Conservation (phyloP, 2,797 vertebrate species). For the Sebastes oblongus region DNA sequence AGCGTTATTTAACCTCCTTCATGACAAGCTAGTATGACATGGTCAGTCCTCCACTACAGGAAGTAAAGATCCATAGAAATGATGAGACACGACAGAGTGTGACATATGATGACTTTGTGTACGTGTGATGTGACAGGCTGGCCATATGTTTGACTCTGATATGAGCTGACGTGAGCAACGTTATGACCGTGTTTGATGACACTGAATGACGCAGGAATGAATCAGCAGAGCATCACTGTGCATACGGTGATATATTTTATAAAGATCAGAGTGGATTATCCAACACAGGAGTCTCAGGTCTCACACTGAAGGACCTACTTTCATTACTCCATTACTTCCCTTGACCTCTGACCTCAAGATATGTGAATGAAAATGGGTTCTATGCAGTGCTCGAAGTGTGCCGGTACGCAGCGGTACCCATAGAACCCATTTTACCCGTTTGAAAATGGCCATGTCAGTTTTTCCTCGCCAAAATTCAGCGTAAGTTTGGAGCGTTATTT, state of each 20-base stretch:
- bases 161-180: background rate
- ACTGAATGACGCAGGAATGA: background rate
- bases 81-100: background rate
- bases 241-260: background rate
- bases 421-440: too few species aligned
- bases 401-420: too few species aligned
- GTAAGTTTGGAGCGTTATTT: too few species aligned
- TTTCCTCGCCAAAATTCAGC: too few species aligned
- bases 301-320: too few species aligned
- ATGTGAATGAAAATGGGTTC: too few species aligned
- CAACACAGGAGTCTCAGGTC: background rate
- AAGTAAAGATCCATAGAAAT: rapidly evolving
- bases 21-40: too few species aligned
- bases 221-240: background rate
- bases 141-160: background rate
- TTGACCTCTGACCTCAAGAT: too few species aligned
- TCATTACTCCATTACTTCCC: too few species aligned
- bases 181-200: background rate
- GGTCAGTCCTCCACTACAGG: background rate
- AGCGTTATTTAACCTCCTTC: too few species aligned
- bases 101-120: background rate
- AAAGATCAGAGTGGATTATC: background rate
- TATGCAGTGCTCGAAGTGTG: too few species aligned
- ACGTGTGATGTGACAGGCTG: background rate
- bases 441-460: too few species aligned